phyloP scores from a whole-genome alignment of 2,888 invertebrate genomes.

The Philopedon plagiatum region DNA sequence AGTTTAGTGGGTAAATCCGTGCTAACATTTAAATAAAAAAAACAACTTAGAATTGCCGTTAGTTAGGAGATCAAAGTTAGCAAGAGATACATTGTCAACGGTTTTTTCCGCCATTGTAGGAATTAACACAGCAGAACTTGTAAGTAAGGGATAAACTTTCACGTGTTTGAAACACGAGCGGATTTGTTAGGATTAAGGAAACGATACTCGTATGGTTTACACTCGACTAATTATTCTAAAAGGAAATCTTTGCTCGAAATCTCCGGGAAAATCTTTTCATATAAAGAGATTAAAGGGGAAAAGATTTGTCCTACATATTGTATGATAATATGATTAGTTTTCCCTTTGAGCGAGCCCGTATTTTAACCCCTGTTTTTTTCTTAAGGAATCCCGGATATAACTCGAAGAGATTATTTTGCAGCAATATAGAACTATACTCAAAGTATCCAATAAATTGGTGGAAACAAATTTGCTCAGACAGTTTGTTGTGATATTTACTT shows the following conservation, averaged over 20 bases:
- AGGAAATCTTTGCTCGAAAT: slow-evolving; percentile 18
- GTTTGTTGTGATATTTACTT: too few relatives aligned
- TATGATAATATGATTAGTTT: slow-evolving; percentile 7
- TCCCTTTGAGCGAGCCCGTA: neutral
- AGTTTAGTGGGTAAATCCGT: too few relatives aligned
- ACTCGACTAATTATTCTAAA: slow-evolving; percentile 29
- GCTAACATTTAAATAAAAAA: too few relatives aligned
- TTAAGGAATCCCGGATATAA: neutral
- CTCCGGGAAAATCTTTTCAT: slow-evolving; percentile 16
- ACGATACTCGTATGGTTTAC: slow-evolving; percentile 24
- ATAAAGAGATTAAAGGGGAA: slow-evolving; percentile 25
- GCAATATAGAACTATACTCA: neutral
- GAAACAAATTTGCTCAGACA: too few relatives aligned
- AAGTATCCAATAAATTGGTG: too few relatives aligned
- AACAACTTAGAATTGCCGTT: neutral
- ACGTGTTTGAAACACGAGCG: slow-evolving; percentile 27
- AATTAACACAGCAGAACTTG: slow-evolving; percentile 38
- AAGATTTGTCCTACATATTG: neutral
- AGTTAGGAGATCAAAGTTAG: slow-evolving; percentile 38
- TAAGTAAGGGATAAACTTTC: slow-evolving; percentile 37
- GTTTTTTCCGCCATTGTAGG: slow-evolving; percentile 32
- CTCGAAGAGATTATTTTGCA: too few relatives aligned
- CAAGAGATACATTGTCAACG: slow-evolving; percentile 41
- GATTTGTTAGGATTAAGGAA: slow-evolving; percentile 28
- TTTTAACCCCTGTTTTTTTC: neutral